Evolutionary conservation across 2,797 vertebrate species (phyloP).

Genomic region (Podargus strigoides): DNA sequence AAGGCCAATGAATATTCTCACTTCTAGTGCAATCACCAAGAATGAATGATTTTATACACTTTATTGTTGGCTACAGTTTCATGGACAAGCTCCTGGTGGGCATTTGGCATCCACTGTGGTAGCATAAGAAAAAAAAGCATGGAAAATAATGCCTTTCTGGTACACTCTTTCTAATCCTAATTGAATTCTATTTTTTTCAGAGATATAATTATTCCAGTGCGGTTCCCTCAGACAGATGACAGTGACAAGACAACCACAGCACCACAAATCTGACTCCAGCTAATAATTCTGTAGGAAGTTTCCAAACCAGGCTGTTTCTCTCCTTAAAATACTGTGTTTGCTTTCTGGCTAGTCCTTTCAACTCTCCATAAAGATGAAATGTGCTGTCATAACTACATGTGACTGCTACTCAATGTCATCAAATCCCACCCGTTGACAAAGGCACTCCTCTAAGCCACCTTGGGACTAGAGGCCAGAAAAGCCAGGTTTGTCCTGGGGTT

Average conservation of each 20-base stretch:
- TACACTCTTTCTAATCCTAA: background rate
- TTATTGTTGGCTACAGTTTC: background rate
- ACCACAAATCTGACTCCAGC: background rate
- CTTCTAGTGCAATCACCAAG: background rate
- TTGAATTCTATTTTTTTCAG: background rate
- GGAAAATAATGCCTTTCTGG: background rate
- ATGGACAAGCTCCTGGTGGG: background rate
- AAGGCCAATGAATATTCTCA: background rate
- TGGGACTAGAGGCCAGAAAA: background rate
- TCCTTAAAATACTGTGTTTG: background rate
- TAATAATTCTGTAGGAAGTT: background rate
- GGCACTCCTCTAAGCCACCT: background rate
- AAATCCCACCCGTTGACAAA: background rate
- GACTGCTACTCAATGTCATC: background rate
- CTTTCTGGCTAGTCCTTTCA: background rate
- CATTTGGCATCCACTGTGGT: background rate
- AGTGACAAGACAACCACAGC: background rate
- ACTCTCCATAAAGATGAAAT: background rate
- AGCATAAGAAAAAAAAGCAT: background rate
- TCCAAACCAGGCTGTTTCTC: background rate
- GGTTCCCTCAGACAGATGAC: background rate
- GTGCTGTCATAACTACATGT: background rate
- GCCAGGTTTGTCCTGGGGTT: background rate
- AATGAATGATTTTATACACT: background rate
- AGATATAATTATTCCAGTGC: background rate